These are phyloP conservation scores for Oreochromis niloticus DNA, from an alignment of 2,113 vertebrate genomes.

Conservation along the genomic window DNA sequence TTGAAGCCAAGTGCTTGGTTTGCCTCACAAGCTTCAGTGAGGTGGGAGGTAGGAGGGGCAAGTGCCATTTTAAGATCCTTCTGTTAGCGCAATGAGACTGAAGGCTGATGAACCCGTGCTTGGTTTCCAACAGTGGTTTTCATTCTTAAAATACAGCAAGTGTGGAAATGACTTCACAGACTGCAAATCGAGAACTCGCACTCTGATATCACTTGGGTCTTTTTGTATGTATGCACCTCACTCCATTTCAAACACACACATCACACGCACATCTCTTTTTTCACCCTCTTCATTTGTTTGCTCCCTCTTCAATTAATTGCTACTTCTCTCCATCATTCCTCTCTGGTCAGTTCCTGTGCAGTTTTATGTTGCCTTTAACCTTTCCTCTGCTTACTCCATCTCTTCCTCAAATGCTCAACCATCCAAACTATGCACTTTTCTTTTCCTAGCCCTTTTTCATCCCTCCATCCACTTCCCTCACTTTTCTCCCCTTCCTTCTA, in stretches of 20 bases:
- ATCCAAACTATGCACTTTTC: neutral
- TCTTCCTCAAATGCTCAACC: neutral
- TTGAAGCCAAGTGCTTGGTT: neutral
- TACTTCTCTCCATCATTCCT: neutral
- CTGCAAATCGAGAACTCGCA: neutral
- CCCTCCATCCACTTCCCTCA: neutral
- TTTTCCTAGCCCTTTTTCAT: neutral
- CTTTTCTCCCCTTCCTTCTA: neutral
- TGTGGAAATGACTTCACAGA: neutral
- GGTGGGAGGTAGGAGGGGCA: neutral
- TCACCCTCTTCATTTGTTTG: neutral
- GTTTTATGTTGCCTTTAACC: neutral
- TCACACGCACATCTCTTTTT: neutral
- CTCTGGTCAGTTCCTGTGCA: neutral
- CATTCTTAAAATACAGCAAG: neutral
- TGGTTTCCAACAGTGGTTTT: neutral
- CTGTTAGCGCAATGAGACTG: neutral
- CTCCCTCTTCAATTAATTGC: neutral
- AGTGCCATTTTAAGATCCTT: neutral
- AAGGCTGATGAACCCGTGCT: neutral
- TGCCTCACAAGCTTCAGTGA: neutral
- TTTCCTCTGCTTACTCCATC: neutral
- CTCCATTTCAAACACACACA: neutral
- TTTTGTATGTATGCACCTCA: neutral
- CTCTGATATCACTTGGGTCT: neutral